Base-by-base conservation (phyloP, 1,140 invertebrate species). In the Adoxophyes honmai region DNA sequence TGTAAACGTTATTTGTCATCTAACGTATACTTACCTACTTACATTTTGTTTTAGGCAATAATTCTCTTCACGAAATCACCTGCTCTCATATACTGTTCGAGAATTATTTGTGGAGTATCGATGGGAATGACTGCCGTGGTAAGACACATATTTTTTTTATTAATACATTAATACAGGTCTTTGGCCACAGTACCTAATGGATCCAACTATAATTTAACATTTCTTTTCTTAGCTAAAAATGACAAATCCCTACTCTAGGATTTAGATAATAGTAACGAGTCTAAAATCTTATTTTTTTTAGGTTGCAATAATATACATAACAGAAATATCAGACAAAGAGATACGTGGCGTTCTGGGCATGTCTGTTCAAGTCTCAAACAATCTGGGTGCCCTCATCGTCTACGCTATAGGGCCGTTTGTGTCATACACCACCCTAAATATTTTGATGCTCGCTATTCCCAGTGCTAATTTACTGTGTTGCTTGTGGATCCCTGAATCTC, bases 401-500 rank as follows among this genome's bases (percentile, higher is more conserved):
- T 90, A 88, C 55, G 63, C 78, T 6, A 62, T 88, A 1, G 93
- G 93, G 0, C 91, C 91, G 0, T 92, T 91, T 56, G 90, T 92
- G 0, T 84, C 87, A 0, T 92, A 92, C 63, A 67, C 82, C 0
- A 70, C 63, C 1, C 59, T 92, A 0, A 91, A 93, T 15, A 87
- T 85, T 28, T 84, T 88, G 16, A 82, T 90, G 7, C 56, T 75
- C 9, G 74, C 55, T 8, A 69, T 63, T 37, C 89, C 93, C 1
- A 57, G 92, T 0, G 57, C 92, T n/a, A 92, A 93, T 38, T 86
- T 93, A 8, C 8, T 92, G 0, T 83, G 90, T 0, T 94, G 94
- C 71, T 67, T 88, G 11, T 94, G 92, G 89, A 92, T 96, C 83
- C 95, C 95, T 0, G 95, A 96, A 78, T 95, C 95, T 0, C 95